phyloP scores from a whole-genome alignment of 2,113 vertebrate genomes.

The Labeo rohita region DNA sequence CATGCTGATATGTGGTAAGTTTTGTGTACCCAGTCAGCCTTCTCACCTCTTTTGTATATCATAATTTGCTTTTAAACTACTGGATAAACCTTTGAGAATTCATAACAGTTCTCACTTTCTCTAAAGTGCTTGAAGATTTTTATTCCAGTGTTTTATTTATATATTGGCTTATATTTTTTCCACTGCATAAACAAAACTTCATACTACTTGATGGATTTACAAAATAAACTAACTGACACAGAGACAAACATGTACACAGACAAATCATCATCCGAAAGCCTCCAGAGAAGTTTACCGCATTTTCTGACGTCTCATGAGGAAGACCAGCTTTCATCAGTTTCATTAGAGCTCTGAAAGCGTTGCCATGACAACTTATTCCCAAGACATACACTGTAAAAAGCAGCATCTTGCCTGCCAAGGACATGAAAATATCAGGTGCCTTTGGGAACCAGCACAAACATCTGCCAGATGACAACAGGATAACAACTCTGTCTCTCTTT shows the following conservation, averaged over 20 bases:
- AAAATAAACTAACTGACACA: neutral
- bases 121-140: neutral
- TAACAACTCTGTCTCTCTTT: slow-evolving; percentile 5
- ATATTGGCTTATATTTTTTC: neutral
- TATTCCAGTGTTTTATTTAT: slow-evolving; percentile 5
- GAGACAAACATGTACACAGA: neutral
- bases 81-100: neutral
- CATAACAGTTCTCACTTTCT: neutral
- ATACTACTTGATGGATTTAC: neutral
- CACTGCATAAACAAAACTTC: neutral
- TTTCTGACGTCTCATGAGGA: slow-evolving; percentile 44
- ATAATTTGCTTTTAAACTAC: neutral
- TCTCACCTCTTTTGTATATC: neutral
- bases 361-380: slow-evolving; percentile 60
- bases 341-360: slow-evolving; percentile 53
- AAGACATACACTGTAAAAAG: slow-evolving; percentile 53
- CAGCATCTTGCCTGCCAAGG: slow-evolving; percentile 54
- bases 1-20: neutral
- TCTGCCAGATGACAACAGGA: slow-evolving; percentile 39
- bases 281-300: slow-evolving; percentile 36
- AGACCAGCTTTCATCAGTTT: slow-evolving; percentile 60
- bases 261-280: slow-evolving; percentile 32
- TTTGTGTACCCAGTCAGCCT: neutral
- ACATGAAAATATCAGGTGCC: slow-evolving; percentile 56
- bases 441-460: slow-evolving; percentile 54